Percentiles rank a stretch among this genome's conserved stretches.
Conservation (phyloP, 2,113 vertebrate genomes). For the Prolemur simus region DNA sequence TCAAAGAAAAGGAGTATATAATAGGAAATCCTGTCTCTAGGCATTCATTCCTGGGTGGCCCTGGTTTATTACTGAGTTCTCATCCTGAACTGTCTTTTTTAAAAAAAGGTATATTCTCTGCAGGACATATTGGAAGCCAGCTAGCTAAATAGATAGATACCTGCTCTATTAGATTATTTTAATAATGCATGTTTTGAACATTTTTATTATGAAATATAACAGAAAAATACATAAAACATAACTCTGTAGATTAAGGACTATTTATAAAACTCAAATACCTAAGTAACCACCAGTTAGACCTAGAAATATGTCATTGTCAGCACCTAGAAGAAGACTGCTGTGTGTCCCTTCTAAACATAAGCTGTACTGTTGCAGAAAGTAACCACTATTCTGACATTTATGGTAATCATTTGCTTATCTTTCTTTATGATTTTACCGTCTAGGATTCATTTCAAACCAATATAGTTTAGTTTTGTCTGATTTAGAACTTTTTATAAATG, state of each 20-base stretch:
- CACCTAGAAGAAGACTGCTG: neutral
- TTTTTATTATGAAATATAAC: conserved; percentile 11
- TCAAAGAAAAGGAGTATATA: neutral
- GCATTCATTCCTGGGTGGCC: neutral
- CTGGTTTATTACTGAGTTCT: conserved; percentile 33
- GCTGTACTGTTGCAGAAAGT: neutral
- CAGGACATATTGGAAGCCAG: neutral
- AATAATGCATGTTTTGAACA: neutral
- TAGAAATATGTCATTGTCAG: neutral
- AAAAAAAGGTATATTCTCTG: neutral
- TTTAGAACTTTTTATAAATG: conserved; percentile 10
- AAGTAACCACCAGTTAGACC: neutral
- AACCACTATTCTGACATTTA: neutral
- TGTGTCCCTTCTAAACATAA: neutral
- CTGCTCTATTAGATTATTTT: neutral
- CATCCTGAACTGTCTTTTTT: neutral
- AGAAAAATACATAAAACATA: neutral
- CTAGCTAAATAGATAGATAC: neutral
- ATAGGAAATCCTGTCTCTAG: neutral
- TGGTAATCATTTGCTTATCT: neutral
- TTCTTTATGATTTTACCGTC: conserved; percentile 13
- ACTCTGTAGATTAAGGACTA: neutral
- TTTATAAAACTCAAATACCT: conserved; percentile 29
- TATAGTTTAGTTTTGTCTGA: conserved; percentile 18
- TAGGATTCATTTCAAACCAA: neutral